These are phyloP conservation scores for Saguinus midas DNA, from an alignment of 2,113 vertebrate genomes.

Conservation along the genomic window DNA sequence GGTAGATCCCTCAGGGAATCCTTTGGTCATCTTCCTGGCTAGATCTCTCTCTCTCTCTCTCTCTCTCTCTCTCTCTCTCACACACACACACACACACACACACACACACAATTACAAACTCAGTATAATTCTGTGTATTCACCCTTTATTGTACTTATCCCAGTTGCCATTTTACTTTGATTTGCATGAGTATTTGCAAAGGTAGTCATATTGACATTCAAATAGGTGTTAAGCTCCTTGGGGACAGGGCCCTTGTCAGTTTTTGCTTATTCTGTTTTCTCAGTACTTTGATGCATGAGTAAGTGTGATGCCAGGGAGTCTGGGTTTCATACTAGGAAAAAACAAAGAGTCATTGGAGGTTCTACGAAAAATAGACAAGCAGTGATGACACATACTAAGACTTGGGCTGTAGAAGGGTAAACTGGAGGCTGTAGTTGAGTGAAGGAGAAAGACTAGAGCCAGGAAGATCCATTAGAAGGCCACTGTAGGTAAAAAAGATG, in stretches of 20 bases:
- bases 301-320: neutral
- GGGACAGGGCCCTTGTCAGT: neutral
- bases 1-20: neutral
- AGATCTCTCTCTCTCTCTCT: too few species aligned
- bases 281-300: neutral
- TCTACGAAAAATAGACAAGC: neutral
- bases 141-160: neutral
- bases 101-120: neutral
- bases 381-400: neutral
- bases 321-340: slow-evolving; percentile 22
- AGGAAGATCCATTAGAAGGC: neutral
- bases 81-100: too few species aligned
- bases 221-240: neutral
- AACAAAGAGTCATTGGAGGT: neutral
- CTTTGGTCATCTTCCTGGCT: neutral
- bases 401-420: neutral
- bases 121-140: neutral
- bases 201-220: neutral
- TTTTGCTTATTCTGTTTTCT: slow-evolving; percentile 20
- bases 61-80: too few species aligned
- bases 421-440: neutral
- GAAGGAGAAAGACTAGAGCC: neutral
- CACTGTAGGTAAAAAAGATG: neutral
- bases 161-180: neutral
- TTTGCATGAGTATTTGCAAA: slow-evolving; percentile 8